A percentile compares a stretch with the other conserved stretches of the same genome.
Conservation (phyloP, 1,140 invertebrate genomes). For the Drosophila pandora region DNA sequence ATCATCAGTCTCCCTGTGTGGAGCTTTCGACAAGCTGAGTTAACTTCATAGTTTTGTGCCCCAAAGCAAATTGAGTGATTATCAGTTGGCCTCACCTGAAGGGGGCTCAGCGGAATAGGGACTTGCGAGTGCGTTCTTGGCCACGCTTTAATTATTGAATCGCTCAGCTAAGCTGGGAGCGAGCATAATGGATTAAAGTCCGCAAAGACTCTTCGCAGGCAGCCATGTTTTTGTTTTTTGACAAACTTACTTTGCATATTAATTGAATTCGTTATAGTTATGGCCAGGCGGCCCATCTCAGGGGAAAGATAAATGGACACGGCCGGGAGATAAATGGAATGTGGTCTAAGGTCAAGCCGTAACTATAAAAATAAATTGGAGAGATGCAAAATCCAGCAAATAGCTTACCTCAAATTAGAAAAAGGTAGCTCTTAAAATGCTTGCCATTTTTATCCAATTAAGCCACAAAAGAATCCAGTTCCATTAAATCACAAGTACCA, state of each 20-base stretch:
- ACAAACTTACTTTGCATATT: slow-evolving; percentile 54
- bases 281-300: slow-evolving; percentile 2
- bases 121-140: slow-evolving; percentile 52
- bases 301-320: not conserved
- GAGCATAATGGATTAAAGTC: slow-evolving; percentile 23
- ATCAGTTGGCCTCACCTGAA: slow-evolving; percentile 73
- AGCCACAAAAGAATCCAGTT: not conserved
- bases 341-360: slow-evolving; percentile 9
- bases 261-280: slow-evolving; percentile 59
- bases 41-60: slow-evolving; percentile 76
- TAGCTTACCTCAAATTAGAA: not conserved
- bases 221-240: slow-evolving; percentile 21
- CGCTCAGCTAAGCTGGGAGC: slow-evolving; percentile 35
- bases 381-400: not conserved
- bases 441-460: not conserved
- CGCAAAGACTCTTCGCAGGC: slow-evolving; percentile 10
- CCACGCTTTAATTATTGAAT: slow-evolving; percentile 52
- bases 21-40: slow-evolving; percentile 64
- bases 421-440: not conserved
- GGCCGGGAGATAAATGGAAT: slow-evolving; percentile 35
- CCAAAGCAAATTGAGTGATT: slow-evolving; percentile 76
- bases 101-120: not conserved
- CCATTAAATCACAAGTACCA: slow-evolving; percentile 1
- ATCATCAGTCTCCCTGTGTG: not conserved
- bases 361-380: not conserved